phyloP scores from a whole-genome alignment of 2,113 vertebrate genomes.

The Lampris incognitus region DNA sequence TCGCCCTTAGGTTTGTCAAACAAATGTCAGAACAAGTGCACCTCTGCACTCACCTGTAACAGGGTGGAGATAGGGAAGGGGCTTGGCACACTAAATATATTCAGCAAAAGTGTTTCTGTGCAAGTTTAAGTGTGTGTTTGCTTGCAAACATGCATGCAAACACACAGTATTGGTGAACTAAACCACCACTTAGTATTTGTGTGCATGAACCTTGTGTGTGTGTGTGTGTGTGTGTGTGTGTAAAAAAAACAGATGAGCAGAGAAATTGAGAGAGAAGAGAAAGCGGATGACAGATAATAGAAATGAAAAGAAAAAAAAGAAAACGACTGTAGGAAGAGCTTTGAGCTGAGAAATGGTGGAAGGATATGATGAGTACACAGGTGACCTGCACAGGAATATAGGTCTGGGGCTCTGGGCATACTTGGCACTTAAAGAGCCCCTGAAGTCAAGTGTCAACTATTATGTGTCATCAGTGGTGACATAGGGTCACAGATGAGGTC shows the following conservation, averaged over 20 bases:
- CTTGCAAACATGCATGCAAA: background rate
- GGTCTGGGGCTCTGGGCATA: constrained; percentile 61
- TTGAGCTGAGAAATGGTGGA: constrained; percentile 52
- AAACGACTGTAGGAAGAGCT: constrained; percentile 51
- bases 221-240: constrained; percentile 24
- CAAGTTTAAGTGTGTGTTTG: constrained; percentile 46
- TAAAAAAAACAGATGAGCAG: constrained; percentile 29
- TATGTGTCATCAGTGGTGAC: constrained; percentile 75
- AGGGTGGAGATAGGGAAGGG: constrained; percentile 44
- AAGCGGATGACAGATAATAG: constrained; percentile 10
- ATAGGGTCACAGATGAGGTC: constrained; percentile 75
- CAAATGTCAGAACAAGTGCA: constrained; percentile 69
- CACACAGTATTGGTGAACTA: no score
- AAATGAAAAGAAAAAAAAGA: constrained; percentile 42
- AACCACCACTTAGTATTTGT: no score
- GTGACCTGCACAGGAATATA: constrained; percentile 71
- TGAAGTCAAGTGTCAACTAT: constrained; percentile 79
- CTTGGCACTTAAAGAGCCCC: constrained; percentile 74
- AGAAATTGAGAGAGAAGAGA: constrained; percentile 11
- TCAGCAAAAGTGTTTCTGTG: constrained; percentile 58
- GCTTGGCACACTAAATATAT: constrained; percentile 66
- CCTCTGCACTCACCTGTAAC: constrained; percentile 64
- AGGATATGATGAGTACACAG: constrained; percentile 46
- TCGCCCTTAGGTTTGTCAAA: constrained; percentile 65
- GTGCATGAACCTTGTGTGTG: background rate